Evolutionary conservation across 2,888 invertebrate species (phyloP).

Genomic region (Drosophila nr. fundita): DNA sequence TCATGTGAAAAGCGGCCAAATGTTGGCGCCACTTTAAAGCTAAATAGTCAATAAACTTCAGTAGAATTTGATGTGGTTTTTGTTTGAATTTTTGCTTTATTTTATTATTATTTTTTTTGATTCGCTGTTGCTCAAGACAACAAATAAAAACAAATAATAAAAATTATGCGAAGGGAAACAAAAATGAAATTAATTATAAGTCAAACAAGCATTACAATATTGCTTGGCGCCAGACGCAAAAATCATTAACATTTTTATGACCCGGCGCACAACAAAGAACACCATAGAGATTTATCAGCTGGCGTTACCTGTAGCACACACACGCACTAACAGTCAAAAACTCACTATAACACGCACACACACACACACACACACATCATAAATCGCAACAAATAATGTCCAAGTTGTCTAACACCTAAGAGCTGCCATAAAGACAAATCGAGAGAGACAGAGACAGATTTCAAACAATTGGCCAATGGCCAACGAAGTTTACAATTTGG

Average conservation of each 20-base stretch:
- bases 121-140: constrained; percentile 50
- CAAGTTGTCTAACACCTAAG: constrained; percentile 74
- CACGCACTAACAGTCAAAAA: constrained; percentile 11
- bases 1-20: constrained; percentile 56
- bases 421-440: constrained; percentile 63
- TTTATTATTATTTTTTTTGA: constrained; percentile 23
- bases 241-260: constrained; percentile 82
- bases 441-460: constrained; percentile 21
- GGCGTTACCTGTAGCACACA: constrained; percentile 67
- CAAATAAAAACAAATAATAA: constrained; percentile 50
- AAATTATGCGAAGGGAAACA: constrained; percentile 52
- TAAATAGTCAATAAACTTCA: constrained; percentile 71
- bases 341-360: constrained; percentile 10
- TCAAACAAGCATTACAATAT: constrained; percentile 80
- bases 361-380: constrained; percentile 43
- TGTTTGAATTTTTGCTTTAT: constrained; percentile 24
- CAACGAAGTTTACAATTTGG: constrained; percentile 37
- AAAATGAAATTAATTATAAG: constrained; percentile 80
- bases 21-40: constrained; percentile 75
- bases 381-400: constrained; percentile 78
- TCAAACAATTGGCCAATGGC: constrained; percentile 39
- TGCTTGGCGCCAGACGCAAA: constrained; percentile 79
- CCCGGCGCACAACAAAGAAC: constrained; percentile 77
- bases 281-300: constrained; percentile 72
- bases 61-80: constrained; percentile 50